phyloP scores from a whole-genome alignment of 2,888 invertebrate genomes.

The Augochlorella aurata region DNA sequence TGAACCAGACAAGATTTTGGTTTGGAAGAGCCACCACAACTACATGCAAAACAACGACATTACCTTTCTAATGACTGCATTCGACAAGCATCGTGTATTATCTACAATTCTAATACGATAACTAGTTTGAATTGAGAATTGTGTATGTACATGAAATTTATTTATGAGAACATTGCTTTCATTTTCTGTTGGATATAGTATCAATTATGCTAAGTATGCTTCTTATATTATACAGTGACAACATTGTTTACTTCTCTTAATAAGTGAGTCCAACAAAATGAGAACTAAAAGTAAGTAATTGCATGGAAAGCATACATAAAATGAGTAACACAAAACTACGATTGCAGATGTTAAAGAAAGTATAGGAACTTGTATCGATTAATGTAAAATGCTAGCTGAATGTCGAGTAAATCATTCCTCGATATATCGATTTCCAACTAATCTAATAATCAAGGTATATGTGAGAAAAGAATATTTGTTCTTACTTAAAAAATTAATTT shows the following conservation, averaged over 20 bases:
- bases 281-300: not conserved
- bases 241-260: not conserved
- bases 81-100: constrained; percentile 70
- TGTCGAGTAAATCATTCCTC: constrained; percentile 5
- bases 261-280: not conserved
- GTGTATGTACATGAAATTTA: constrained; percentile 42
- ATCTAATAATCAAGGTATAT: constrained; percentile 35
- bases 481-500: constrained; percentile 35
- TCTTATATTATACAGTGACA: not conserved
- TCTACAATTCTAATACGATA: constrained; percentile 44
- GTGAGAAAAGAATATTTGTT: constrained; percentile 28
- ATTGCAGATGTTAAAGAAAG: constrained; percentile 17
- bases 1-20: constrained; percentile 87
- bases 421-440: constrained; percentile 15
- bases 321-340: not conserved
- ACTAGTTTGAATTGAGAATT: constrained; percentile 31
- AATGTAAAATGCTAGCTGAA: not conserved
- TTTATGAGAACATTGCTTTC: not conserved
- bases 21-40: constrained; percentile 85
- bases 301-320: not conserved
- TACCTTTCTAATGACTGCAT: constrained; percentile 77
- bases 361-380: constrained; percentile 1
- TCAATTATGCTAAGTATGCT: not conserved
- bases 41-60: constrained; percentile 82
- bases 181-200: not conserved